Evolutionary conservation across 2,113 vertebrate species (phyloP), one percentile per base, ranked within the genome.

Genomic region (Gallinago undulata): DNA sequence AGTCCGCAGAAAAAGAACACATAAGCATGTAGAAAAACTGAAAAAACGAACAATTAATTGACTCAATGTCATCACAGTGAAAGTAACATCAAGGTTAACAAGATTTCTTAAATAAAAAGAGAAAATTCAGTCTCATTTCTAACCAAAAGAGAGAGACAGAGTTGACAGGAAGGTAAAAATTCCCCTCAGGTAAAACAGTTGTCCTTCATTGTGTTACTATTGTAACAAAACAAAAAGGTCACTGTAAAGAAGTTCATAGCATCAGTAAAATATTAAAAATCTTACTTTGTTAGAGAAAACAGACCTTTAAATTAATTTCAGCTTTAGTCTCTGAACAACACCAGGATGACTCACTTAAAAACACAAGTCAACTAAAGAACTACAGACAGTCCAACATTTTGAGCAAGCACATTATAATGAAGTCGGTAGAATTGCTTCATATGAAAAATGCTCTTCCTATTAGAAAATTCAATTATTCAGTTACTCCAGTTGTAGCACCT

Each of bases 261-360:
- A 45, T 41, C 89, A 51, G 39, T 19, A 95, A 94, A 91, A 91
- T 57, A 84, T 64, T 75, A 91, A 89, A 91, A 96, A 94, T 53
- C 28, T 56, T 88, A 70, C 21, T 94, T 95, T 91, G 63, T 69
- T 88, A 86, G 41, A 79, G 84, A 89, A 94, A 92, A 95, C 4
- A 95, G 67, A 89, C 12, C 78, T 86, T 95, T 77, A 81, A 88
- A 96, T 43, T 79, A 93, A 93, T 90, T 81, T 84, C 57, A 73
- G 11, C 60, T 94, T 96, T 81, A 93, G 77, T 74, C 13, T 88
- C 76, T 66, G 25, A 56, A 70, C 79, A 91, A 84, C 37, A 89
- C 74, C 66, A 87, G 48, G 16, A 82, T 94, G 88, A 95, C 51
- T 91, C 84, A 70, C 28, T 75, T 87, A 60, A 74, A 86, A 80